Evolutionary conservation across 2,797 vertebrate species (phyloP).

Genomic region (Simalia tracyae): DNA sequence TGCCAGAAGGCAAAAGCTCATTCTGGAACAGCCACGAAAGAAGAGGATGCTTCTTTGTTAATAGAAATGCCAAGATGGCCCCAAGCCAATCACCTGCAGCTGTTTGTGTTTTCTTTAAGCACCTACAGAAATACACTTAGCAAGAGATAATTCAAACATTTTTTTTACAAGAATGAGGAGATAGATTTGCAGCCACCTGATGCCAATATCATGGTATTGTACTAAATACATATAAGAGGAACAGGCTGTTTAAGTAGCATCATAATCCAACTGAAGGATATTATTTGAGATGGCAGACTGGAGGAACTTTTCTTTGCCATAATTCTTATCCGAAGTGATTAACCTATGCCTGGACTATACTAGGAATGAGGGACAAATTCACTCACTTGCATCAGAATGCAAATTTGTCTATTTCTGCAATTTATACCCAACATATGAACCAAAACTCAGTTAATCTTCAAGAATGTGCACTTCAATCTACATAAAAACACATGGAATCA

Average conservation of each 20-base stretch:
- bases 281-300: not conserved
- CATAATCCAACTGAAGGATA: not conserved
- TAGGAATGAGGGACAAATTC: not conserved
- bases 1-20: not conserved
- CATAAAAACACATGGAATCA: not conserved
- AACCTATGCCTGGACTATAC: not conserved
- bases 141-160: not conserved
- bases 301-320: not conserved
- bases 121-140: not conserved
- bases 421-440: not conserved
- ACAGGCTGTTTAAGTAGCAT: not conserved
- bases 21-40: not conserved
- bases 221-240: not conserved
- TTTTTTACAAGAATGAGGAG: not conserved
- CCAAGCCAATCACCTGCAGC: not conserved
- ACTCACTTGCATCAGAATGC: not conserved
- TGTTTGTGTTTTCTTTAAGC: not conserved
- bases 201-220: not conserved
- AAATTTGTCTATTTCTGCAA: not conserved
- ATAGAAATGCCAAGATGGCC: conserved; percentile 5
- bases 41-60: not conserved
- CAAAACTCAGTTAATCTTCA: not conserved
- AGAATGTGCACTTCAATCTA: not conserved
- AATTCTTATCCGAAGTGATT: not conserved
- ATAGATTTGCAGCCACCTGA: not conserved